These are phyloP conservation scores for Pseudoatta argentina DNA, from an alignment of 1,140 invertebrate genomes.

Conservation along the genomic window DNA sequence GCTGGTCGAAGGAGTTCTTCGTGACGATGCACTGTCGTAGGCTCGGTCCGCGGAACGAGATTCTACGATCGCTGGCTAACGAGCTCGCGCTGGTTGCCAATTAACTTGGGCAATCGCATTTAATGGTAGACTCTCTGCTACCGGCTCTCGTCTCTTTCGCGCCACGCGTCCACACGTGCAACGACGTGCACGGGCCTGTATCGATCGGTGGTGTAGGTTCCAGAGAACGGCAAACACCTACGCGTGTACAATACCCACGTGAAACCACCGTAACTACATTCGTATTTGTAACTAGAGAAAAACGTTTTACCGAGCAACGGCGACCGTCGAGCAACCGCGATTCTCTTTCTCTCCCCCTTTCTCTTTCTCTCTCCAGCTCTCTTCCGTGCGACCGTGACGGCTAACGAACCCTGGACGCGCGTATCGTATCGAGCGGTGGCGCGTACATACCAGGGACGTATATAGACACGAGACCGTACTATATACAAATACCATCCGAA, in stretches of 20 bases:
- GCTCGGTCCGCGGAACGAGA: conserved; percentile 32
- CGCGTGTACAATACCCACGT: conserved; percentile 62
- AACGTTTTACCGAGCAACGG: conserved; percentile 41
- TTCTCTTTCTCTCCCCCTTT: conserved; percentile 42
- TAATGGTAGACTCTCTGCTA: conserved; percentile 69
- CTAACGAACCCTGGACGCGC: conserved; percentile 77
- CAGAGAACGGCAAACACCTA: conserved; percentile 61
- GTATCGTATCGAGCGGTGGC: conserved; percentile 76
- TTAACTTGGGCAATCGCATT: conserved; percentile 81
- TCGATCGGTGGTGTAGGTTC: conserved; percentile 58
- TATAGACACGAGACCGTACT: not conserved
- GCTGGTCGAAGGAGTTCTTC: not conserved
- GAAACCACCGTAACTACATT: conserved; percentile 39
- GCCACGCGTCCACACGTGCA: conserved; percentile 46
- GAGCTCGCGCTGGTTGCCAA: conserved; percentile 78
- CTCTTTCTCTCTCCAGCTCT: conserved; percentile 12
- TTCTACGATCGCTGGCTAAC: conserved; percentile 75
- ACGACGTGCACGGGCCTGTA: conserved; percentile 46
- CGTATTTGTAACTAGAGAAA: conserved; percentile 62
- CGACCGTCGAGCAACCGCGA: conserved; percentile 56
- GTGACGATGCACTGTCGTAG: conserved; percentile 24
- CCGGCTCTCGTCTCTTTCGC: conserved; percentile 24
- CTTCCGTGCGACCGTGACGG: conserved; percentile 76
- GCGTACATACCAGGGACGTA: conserved; percentile 69
- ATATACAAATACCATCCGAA: not conserved